These are phyloP conservation scores for Planiliza haematocheilus DNA, from an alignment of 2,113 vertebrate genomes.

Conservation along the genomic window DNA sequence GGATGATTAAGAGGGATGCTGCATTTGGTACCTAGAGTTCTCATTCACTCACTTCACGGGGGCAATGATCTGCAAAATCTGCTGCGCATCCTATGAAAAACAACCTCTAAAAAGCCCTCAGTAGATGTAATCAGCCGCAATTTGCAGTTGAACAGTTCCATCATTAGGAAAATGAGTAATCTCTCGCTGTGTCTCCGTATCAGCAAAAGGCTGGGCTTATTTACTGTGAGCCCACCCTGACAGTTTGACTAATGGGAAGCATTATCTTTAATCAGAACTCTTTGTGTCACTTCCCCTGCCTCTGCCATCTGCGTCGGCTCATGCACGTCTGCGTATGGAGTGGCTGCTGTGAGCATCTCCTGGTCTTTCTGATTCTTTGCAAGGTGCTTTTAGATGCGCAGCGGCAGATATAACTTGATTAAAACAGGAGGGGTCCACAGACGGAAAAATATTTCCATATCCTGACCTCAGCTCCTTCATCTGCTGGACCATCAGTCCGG, in stretches of 20 bases:
- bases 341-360: constrained; percentile 30
- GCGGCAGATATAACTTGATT: neutral
- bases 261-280: constrained; percentile 82
- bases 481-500: neutral
- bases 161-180: constrained; percentile 71
- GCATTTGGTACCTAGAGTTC: constrained; percentile 33
- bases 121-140: constrained; percentile 75
- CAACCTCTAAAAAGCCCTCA: constrained; percentile 50
- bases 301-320: constrained; percentile 73
- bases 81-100: constrained; percentile 49
- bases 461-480: constrained; percentile 6
- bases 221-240: constrained; percentile 63
- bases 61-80: constrained; percentile 50
- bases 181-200: constrained; percentile 37
- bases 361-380: constrained; percentile 10
- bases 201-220: constrained; percentile 63
- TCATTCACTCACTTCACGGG: constrained; percentile 42
- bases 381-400: constrained; percentile 21
- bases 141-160: constrained; percentile 70
- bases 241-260: constrained; percentile 72
- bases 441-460: constrained; percentile 2
- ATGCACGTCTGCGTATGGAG: constrained; percentile 10
- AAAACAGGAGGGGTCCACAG: neutral
- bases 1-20: constrained; percentile 45
- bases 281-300: constrained; percentile 81